Base-by-base conservation (phyloP, 2,888 invertebrate genomes). In the Eutolmus rufibarbis region DNA sequence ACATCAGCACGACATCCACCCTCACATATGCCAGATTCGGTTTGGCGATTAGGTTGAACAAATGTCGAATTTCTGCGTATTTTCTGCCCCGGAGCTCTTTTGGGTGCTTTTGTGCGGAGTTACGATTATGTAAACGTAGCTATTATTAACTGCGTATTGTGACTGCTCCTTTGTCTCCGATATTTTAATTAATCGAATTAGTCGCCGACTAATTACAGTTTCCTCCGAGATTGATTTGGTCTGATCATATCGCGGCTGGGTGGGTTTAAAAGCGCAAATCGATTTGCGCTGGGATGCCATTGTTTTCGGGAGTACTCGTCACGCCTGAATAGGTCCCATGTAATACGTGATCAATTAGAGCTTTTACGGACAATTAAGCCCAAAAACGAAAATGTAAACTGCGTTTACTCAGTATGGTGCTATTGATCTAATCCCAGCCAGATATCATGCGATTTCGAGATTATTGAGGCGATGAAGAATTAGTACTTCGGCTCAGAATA, bases 391-490 rank as follows among this genome's bases (percentile, higher is more conserved):
- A 66, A 66, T 9, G 57, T 19, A 66, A 23, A 19, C 23, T 51
- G 28, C 23, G 8, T 66, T 12, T 66, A 19, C 4, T 7, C 1
- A 5, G 23, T 66, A 66, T 23, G 66, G 28, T 19, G 28, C 23
- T 66, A 28, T 66, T 23, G 19, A 78, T 78, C 19, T 28, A 51
- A 79, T 79, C 9, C 51, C 51, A 31, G 28, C 31, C 51, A 23
- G 57, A 57, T 57, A 46, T 16, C 76, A 34, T 14, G 14, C 31
- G 51, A 51, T 51, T 79, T 79, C 19, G 31, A 28, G 79, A 79
- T 79, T 16, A 79, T 79, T 56, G 51, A 79, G n/a, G n/a, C 46
- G 79, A 79, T 79, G 34, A 34, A 7, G 28, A 79, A 79, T 79
- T 51, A 51, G 23, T 16, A 16, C 23, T 7, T n/a, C 28, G 7